Conservation (phyloP, 2,888 invertebrate genomes). For the Coenonympha arcania region DNA sequence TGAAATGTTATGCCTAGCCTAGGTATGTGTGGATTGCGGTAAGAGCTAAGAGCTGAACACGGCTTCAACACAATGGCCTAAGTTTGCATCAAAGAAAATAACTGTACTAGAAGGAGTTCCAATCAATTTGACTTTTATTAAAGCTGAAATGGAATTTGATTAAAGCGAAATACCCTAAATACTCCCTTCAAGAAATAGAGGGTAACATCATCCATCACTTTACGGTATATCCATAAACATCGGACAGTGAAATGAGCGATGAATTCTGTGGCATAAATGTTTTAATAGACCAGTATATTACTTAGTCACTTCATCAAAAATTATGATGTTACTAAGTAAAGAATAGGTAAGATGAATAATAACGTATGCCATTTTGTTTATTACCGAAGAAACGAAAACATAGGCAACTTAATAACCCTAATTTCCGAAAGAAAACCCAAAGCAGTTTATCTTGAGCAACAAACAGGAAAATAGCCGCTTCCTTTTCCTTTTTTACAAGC, state of each 20-base stretch:
- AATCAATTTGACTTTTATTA: conserved; percentile 11
- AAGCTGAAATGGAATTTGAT: conserved; percentile 3
- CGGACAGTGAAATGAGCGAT: conserved; percentile 1
- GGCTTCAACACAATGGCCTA: conserved; percentile 5
- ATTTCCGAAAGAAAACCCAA: too few relatives aligned
- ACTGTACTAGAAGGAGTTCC: conserved; percentile 8
- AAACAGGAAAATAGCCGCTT: not conserved
- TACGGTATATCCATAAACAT: conserved; percentile 4
- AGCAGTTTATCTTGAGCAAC: too few relatives aligned
- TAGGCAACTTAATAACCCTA: too few relatives aligned
- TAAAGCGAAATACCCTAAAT: conserved; percentile 8
- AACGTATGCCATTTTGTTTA: not conserved
- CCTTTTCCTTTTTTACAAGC: not conserved
- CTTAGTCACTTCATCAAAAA: not conserved
- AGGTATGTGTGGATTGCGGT: not conserved
- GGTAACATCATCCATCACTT: conserved; percentile 16
- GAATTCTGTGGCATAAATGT: not conserved
- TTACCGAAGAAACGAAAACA: too few relatives aligned
- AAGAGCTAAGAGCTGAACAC: not conserved
- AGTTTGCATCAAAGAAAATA: conserved; percentile 14
- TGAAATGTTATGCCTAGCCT: not conserved
- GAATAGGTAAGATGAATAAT: not conserved
- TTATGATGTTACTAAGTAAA: not conserved
- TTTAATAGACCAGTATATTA: not conserved
- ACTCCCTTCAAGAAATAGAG: conserved; percentile 3